Conservation (phyloP, 2,888 invertebrate genomes). For the Tiphia femorata region DNA sequence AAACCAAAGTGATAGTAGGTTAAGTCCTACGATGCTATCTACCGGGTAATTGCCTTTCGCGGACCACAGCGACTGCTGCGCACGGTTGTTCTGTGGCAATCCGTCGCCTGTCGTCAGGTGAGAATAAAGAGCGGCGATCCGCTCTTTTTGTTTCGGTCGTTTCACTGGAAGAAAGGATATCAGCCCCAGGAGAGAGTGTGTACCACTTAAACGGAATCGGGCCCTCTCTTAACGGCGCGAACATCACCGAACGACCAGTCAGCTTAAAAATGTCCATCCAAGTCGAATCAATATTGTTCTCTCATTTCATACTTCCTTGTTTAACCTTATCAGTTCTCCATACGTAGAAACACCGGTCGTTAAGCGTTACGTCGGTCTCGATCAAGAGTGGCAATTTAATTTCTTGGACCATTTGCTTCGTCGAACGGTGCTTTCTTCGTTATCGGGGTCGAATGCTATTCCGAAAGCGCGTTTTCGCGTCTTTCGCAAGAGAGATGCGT, state of each 20-base stretch:
- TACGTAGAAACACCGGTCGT: background rate
- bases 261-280: too few species aligned
- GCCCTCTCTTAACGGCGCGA: too few species aligned
- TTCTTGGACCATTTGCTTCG: constrained; percentile 51
- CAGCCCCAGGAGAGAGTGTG: constrained; percentile 1
- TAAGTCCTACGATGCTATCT: constrained; percentile 65
- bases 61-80: constrained; percentile 33
- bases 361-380: background rate
- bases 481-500: constrained; percentile 29
- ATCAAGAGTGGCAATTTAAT: constrained; percentile 44
- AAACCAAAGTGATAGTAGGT: constrained; percentile 66
- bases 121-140: constrained; percentile 42
- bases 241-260: too few species aligned
- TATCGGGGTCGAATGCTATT: constrained; percentile 30
- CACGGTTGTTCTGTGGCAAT: constrained; percentile 47
- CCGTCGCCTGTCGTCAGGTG: constrained; percentile 45
- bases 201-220: constrained; percentile 22
- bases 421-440: constrained; percentile 28
- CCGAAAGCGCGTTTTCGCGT: constrained; percentile 44
- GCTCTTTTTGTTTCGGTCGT: constrained; percentile 34
- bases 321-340: too few species aligned
- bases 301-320: constrained; percentile 3
- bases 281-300: too few species aligned
- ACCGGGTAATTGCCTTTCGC: constrained; percentile 58
- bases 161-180: constrained; percentile 22